Base-by-base conservation (phyloP, 2,888 invertebrate genomes). In the Melanophora roralis region DNA sequence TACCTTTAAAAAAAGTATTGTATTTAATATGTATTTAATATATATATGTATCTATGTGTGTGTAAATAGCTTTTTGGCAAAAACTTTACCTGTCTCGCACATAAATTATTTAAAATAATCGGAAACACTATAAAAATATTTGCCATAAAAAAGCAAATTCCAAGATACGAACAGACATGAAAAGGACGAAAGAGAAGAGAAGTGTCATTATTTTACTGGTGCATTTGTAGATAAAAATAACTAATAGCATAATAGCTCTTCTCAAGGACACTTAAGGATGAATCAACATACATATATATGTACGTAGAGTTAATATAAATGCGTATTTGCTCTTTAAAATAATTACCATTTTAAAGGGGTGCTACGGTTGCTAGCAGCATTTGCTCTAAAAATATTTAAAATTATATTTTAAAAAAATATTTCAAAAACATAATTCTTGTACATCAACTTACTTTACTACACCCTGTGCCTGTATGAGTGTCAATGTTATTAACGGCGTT, bases 401-500 rank as follows among this genome's bases (percentile, higher is more conserved):
- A 32, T 64, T 64, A 45, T 55, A 5, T 45, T 27, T 12, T 6
- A 19, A 14, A 1, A 32, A 40, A 38, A 14, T 9, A 12, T n/a
- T n/a, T n/a, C n/a, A n/a, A n/a, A n/a, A n/a, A n/a, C n/a, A n/a
- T n/a, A n/a, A n/a, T n/a, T n/a, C n/a, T n/a, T n/a, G n/a, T n/a
- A n/a, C 55, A 8, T 11, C 21, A 32, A 84, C 87, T 85, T 86
- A 90, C 90, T 86, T 89, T 1, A 90, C 87, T 76, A 90, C 88
- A 36, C 90, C 90, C 77, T 86, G 86, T 32, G 88, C 92, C 87
- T 93, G 93, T 65, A 87, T 85, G 43, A 90, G 89, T 84, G 91
- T 87, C 82, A 91, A 88, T 79, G 92, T 93, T 64, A 97, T 93
- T 85, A 97, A 92, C 55, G 97, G 97, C 83, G 94, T 93, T 62